Base-by-base conservation (phyloP, 2,113 vertebrate species). In the Cavia porcellus region DNA sequence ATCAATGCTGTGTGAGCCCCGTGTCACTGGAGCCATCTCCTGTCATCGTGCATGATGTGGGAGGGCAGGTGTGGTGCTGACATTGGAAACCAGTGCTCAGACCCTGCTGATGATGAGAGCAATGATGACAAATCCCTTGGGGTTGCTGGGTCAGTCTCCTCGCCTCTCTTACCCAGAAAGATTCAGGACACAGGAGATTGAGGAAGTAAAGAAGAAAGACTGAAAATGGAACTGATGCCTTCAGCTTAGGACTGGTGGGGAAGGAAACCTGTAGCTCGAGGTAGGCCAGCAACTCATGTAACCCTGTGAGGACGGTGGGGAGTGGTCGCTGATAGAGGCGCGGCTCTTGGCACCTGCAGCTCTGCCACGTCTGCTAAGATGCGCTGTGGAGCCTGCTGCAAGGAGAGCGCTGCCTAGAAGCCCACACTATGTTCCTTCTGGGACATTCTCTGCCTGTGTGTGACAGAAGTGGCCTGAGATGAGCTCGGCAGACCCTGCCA, bases 121-220 rank as follows among this genome's bases (percentile, higher is more conserved):
- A 28, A 15, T 32, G 6, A 19, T 83, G 30, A 83, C 35, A 24
- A 50, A 79, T 64, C 81, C 32, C 55, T 93, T 86, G 4, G 75
- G 30, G 22, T 57, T 50, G 38, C 35, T 15, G 4, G 55, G 2
- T 70, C 30, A 61, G 57, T 81, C n/a, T 3, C 2, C 12, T 52
- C 55, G 77, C 50, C 32, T 59, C 50, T 52, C 30, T 66, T 66
- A 80, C 79, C 10, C 9, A 9, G 75, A 38, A 59, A 86, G 61
- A 94, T 38, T 82, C 30, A 1, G 13, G 77, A 66, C 28, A 66
- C 13, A 22, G n/a, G 64, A 57, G 64, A 42, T 22, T 89, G 59
- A 75, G 7, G 52, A 42, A 72, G 4, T 90, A 89, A 47, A 95
- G 90, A 89, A 79, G 55, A 91, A 94, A 80, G 85, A 75, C 61